Base-by-base conservation (phyloP, 2,797 vertebrate species). In the Florisuga fusca region DNA sequence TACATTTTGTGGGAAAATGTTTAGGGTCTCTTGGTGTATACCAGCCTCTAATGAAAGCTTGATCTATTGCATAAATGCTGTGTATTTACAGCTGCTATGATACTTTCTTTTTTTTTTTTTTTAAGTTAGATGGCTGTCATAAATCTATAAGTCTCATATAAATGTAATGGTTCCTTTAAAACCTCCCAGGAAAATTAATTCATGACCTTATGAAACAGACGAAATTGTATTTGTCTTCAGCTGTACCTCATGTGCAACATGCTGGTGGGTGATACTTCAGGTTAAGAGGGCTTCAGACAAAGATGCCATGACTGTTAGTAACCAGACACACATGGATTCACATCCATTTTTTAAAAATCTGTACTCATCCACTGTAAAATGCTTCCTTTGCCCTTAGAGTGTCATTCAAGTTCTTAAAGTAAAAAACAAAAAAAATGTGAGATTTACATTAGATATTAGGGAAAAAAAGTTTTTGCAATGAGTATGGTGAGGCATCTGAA, bases 181-280 rank as follows among this genome's bases (percentile, higher is more conserved):
- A 76, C 25, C 68, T 86, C 41, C 33, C 31, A 79, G 43, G 25
- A 31, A 62, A 75, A 59, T 48, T 43, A 55, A 74, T 59, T 33
- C 63, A 34, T 31, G 21, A 41, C 25, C 7, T 26, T 74, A 26
- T 0, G 2, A 46, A 67, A 53, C 26, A 48, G 78, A 14, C 29
- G 50, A 51, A 51, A 13, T 43, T 76, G 0, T 38, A 26, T 58
- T 84, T 85, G 48, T 50, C 19, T 58, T 82, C 22, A 76, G 19
- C 43, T 2, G 1, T 61, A 7, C 68, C 81, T 81, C 1, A 2
- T 2, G 2, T 48, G 3, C 19, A 33, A 9, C 12, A 20, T 63
- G 11, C 80, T 90, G 67, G 31, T 54, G 38, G 17, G 15, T 27
- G 51, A 41, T 59, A 21, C 26, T 48, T 25, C 50, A 84, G 10